phyloP scores from a whole-genome alignment of 1,140 invertebrate genomes.

The Neodiprion virginianus region DNA sequence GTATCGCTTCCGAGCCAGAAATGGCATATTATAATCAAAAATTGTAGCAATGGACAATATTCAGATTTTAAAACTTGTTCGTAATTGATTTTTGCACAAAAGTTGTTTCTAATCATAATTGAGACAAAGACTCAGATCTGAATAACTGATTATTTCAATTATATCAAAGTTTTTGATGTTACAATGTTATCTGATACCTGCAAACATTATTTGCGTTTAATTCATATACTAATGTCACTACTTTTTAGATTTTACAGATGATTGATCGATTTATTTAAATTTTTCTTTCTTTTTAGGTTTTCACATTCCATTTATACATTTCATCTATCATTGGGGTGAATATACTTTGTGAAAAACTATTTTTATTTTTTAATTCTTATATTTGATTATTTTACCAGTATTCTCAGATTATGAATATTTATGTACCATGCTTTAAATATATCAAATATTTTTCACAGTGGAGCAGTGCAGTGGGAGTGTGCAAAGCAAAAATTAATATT shows the following conservation, averaged over 20 bases:
- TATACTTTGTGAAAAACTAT: constrained; percentile 11
- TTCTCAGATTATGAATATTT: constrained; percentile 16
- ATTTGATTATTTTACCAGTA: constrained; percentile 13
- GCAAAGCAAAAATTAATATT: constrained; percentile 21
- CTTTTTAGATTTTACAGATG: not conserved
- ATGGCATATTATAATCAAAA: not conserved
- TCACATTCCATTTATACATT: constrained; percentile 13
- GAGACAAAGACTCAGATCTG: not conserved
- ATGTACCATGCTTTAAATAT: constrained; percentile 19
- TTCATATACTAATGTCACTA: not conserved
- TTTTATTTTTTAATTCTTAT: constrained; percentile 10
- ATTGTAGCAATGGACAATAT: not conserved
- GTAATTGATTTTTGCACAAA: not conserved
- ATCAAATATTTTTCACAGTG: constrained; percentile 27
- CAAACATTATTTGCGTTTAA: not conserved
- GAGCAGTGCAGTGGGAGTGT: constrained; percentile 19
- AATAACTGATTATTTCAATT: not conserved
- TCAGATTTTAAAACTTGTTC: not conserved
- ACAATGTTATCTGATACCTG: not conserved
- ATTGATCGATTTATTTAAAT: not conserved
- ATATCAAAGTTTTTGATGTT: not conserved
- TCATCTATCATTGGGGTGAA: not conserved
- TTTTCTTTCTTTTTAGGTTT: constrained; percentile 7
- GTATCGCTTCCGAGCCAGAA: not conserved
- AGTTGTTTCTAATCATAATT: not conserved